A percentile compares a stretch with the other conserved stretches of the same genome.
phyloP scores from a whole-genome alignment of 2,113 vertebrate species.

The Beaufortia kweichowensis region DNA sequence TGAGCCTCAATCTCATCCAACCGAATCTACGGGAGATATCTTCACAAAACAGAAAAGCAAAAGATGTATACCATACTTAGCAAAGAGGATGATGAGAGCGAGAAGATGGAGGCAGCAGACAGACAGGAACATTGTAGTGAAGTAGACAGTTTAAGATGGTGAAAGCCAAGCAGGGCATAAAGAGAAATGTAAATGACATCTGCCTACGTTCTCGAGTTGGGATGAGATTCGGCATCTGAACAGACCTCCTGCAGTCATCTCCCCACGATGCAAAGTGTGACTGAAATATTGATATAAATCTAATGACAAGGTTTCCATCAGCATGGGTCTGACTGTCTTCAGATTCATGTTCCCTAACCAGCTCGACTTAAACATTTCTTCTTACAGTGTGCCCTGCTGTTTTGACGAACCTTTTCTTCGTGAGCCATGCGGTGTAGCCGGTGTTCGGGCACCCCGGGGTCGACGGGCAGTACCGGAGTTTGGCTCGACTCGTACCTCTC shows the following conservation, averaged over 20 bases:
- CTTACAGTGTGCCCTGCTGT: slow-evolving; percentile 5
- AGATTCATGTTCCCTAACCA: slow-evolving; percentile 4
- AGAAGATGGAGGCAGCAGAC: slow-evolving; percentile 5
- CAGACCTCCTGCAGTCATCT: slow-evolving; percentile 29
- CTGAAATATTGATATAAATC: slow-evolving; percentile 48
- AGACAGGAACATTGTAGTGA: neutral
- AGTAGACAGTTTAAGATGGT: neutral
- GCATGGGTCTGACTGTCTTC: neutral
- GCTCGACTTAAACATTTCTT: slow-evolving; percentile 3
- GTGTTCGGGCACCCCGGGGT: neutral
- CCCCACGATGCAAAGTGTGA: slow-evolving; percentile 24
- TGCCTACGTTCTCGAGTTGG: slow-evolving; percentile 10
- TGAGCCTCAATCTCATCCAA: neutral
- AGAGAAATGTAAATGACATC: slow-evolving; percentile 36
- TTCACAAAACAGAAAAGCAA: slow-evolving; percentile 1
- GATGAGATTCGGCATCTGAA: slow-evolving; percentile 27
- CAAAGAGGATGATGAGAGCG: slow-evolving; percentile 38
- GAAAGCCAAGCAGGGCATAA: slow-evolving; percentile 29
- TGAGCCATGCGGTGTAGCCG: neutral
- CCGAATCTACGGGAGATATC: slow-evolving; percentile 8
- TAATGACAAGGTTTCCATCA: slow-evolving; percentile 37
- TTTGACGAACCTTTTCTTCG: neutral
- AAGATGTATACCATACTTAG: too few species aligned
- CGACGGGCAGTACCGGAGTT: neutral
- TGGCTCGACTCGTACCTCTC: neutral